Base-by-base conservation (phyloP, 2,113 vertebrate species). In the Cynocephalus volans region DNA sequence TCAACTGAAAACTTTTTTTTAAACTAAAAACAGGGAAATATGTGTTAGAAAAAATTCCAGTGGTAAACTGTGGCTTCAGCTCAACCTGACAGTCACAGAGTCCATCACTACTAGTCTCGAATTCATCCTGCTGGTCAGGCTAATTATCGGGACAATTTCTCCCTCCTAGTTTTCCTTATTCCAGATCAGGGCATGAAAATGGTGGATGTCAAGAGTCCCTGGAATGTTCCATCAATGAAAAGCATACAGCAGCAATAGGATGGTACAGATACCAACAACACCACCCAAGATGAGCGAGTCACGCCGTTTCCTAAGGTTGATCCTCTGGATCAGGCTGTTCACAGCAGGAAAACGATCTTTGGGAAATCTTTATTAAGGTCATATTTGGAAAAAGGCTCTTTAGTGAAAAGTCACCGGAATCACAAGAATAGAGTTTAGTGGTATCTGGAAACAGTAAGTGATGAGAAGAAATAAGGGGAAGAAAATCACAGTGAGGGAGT, bases 311-410 rank as follows among this genome's bases (percentile, higher is more conserved):
- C 99, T 99, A 48, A 99, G 98, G 98, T 99, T 99, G 99, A 99
- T 99, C 98, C 99, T 99, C 97, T 99, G 99, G 97, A 99, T 99
- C 97, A 99, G 99, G 98, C 98, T 99, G 98, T 99, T 99, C 97
- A 99, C 99, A 41, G 99, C 99, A 88, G 99, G 99, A 95, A 99
- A 48, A 56, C 56, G 52, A 89, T 99, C 99, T 99, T 52, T 88
- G 91, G 48, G 79, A 93, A 92, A 70, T 24, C 21, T 85, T 98
- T 96, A 98, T 99, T 98, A 99, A 99, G 99, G 99, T 58, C 58
- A 19, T 19, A 93, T 17, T 93, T 96, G 45, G 83, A 97, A 95
- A 67, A 17, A 94, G 15, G 0, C 36, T 82, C 67, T 95, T 79
- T 77, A 75, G 48, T 60, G 73, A 95, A 65, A 97, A 86, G 76